A percentile compares a stretch with the other conserved stretches of the same genome.
These are phyloP conservation scores for Campoplex nolae DNA, from an alignment of 2,888 invertebrate genomes.

Conservation along the genomic window DNA sequence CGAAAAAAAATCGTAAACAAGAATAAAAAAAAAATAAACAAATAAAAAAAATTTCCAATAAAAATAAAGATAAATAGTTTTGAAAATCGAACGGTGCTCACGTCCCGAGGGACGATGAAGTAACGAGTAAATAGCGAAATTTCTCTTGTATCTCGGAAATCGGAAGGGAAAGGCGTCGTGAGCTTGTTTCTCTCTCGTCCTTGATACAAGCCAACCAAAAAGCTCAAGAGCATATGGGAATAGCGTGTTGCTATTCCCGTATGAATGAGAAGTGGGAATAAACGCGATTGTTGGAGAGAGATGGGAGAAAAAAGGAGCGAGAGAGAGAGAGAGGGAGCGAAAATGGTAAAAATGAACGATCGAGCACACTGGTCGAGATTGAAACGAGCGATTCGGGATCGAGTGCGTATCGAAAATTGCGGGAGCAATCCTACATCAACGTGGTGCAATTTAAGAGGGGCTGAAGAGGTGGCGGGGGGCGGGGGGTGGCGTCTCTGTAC, in stretches of 20 bases:
- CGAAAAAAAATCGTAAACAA: not conserved
- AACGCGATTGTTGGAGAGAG: slow-evolving; percentile 28
- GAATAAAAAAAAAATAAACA: not conserved
- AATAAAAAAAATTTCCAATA: not conserved
- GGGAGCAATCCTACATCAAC: slow-evolving; percentile 32
- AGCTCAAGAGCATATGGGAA: slow-evolving; percentile 19
- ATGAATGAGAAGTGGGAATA: slow-evolving; percentile 47
- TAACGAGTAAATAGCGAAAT: slow-evolving; percentile 33
- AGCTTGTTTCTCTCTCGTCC: slow-evolving; percentile 30
- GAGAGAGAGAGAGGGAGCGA: not conserved
- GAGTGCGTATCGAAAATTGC: slow-evolving; percentile 60
- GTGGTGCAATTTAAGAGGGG: slow-evolving; percentile 35
- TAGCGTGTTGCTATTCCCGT: slow-evolving; percentile 49
- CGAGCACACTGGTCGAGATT: slow-evolving; percentile 33
- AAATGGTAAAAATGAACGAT: slow-evolving; percentile 58
- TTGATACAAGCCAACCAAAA: slow-evolving; percentile 33
- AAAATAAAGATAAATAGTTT: not conserved
- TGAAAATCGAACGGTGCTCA: not conserved
- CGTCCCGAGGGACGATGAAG: slow-evolving; percentile 22
- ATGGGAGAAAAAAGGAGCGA: not conserved
- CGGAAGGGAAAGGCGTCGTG: not conserved
- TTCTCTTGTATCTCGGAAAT: not conserved
- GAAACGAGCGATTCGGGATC: slow-evolving; percentile 60
- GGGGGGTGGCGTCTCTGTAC: not conserved
- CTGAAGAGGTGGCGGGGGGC: not conserved